Evolutionary conservation across 1,140 invertebrate species (phyloP).

Genomic region (Zaprionus ornatus): DNA sequence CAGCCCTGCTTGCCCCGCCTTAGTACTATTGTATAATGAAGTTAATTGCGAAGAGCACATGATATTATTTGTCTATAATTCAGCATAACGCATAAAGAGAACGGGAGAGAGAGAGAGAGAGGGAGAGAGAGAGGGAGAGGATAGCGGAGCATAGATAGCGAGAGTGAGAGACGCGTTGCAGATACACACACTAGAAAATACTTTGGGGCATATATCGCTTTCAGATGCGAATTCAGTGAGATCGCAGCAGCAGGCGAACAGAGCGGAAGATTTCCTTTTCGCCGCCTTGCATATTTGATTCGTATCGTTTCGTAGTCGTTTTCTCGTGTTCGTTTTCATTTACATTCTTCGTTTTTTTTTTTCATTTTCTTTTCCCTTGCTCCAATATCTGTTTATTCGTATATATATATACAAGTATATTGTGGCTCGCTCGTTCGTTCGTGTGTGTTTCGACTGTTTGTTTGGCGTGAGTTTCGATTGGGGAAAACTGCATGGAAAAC

Average conservation of each 20-base stretch:
- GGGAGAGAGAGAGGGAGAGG: not conserved
- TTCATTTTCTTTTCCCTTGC: constrained; percentile 12
- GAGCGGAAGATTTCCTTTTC: constrained; percentile 59
- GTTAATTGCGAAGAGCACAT: constrained; percentile 24
- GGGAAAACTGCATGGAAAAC: constrained; percentile 6
- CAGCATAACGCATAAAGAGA: constrained; percentile 1
- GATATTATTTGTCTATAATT: constrained; percentile 10
- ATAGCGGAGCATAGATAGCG: not conserved
- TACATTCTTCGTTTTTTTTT: not conserved
- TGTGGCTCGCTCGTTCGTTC: constrained; percentile 26
- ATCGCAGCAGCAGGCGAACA: constrained; percentile 47
- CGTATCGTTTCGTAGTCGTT: constrained; percentile 12
- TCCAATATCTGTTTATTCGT: not conserved
- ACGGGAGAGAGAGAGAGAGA: not conserved
- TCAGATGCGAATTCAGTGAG: constrained; percentile 71
- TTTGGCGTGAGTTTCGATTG: constrained; percentile 27
- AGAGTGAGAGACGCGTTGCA: constrained; percentile 13
- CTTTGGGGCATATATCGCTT: constrained; percentile 64
- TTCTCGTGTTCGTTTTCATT: constrained; percentile 18
- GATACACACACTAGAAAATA: constrained; percentile 28
- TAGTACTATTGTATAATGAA: not conserved
- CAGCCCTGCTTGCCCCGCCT: not conserved
- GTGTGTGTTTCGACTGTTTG: constrained; percentile 15
- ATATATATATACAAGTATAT: not conserved
- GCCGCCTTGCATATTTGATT: constrained; percentile 23